Evolutionary conservation across 1,140 invertebrate genomes (phyloP), one percentile per base, ranked within the genome.

Genomic region (Drosophila sturtevanti): DNA sequence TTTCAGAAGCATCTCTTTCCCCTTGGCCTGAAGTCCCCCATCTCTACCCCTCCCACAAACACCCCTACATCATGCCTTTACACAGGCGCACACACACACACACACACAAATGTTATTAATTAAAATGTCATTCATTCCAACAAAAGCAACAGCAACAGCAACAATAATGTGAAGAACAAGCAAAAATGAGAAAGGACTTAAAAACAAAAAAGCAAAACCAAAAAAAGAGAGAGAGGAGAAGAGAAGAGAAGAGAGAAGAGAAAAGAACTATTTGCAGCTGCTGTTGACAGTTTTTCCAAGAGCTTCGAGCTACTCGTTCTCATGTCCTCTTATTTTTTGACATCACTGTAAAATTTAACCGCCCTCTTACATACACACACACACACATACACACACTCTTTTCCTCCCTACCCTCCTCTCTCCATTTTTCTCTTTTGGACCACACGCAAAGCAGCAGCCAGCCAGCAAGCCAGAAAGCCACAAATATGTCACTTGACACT

Each of bases 31-130:
- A 10, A 12, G 41, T 34, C 21, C n/a, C n/a, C 59, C 7, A 22
- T n/a, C 52, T 35, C 14, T 11, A 10, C 11, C 12, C 37, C 4
- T 14, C 38, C n/a, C 1, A 4, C 18, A 1, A 10, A 18, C 16
- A 16, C 10, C 7, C 7, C 16, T 11, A 18, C 41, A 16, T 14
- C 38, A 35, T 35, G 9, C 10, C 34, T 44, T 44, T 44, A 44
- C 14, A 52, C 72, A 48, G 38, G 63, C 63, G 64, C 69, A 78
- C 84, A 31, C 27, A 44, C n/a, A 52, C 63, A 44, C 38, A 68
- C 63, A 64, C 69, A 78, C 84, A 84, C 84, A 90, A 90, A 90
- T 90, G 87, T 90, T 90, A 90, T 90, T 90, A 90, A 90, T 90
- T 90, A 90, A 90, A 90, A 90, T 84, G 87, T 90, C 87, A 90